These are phyloP conservation scores for Athalia cordata DNA, from an alignment of 2,888 invertebrate genomes.

Conservation along the genomic window DNA sequence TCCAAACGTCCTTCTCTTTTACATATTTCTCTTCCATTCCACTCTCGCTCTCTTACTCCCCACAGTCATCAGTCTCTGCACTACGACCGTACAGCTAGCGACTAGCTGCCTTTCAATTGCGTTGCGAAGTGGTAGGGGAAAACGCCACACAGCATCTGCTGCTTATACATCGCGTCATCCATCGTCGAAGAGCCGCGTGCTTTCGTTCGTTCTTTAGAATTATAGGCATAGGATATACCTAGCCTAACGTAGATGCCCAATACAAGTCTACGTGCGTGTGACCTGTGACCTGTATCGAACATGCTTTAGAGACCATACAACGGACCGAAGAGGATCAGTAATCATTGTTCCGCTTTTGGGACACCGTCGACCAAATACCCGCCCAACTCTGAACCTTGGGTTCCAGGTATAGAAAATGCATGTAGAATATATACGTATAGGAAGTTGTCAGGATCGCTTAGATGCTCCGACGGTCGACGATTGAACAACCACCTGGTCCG, in stretches of 20 bases:
- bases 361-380: too few relatives aligned
- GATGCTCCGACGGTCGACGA: neutral
- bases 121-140: neutral
- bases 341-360: too few relatives aligned
- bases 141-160: constrained; percentile 34
- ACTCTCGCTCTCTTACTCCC: neutral
- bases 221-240: neutral
- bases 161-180: constrained; percentile 19
- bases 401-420: too few relatives aligned
- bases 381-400: too few relatives aligned
- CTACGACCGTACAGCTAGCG: constrained; percentile 4
- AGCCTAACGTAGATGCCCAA: neutral
- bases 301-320: too few relatives aligned
- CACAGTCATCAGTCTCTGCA: constrained; percentile 1
- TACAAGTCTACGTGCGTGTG: too few relatives aligned
- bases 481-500: constrained; percentile 17
- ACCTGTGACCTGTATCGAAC: too few relatives aligned
- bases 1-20: constrained; percentile 13
- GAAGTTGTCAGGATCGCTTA: constrained; percentile 10
- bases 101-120: neutral
- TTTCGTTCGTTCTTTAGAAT: neutral
- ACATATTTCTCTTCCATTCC: neutral
- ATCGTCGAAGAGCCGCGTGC: neutral
- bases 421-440: neutral
- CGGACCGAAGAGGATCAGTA: too few relatives aligned